A percentile compares a stretch with the other conserved stretches of the same genome.
Evolutionary conservation across 2,113 vertebrate genomes (phyloP).

Genomic region (Clinocottus analis): DNA sequence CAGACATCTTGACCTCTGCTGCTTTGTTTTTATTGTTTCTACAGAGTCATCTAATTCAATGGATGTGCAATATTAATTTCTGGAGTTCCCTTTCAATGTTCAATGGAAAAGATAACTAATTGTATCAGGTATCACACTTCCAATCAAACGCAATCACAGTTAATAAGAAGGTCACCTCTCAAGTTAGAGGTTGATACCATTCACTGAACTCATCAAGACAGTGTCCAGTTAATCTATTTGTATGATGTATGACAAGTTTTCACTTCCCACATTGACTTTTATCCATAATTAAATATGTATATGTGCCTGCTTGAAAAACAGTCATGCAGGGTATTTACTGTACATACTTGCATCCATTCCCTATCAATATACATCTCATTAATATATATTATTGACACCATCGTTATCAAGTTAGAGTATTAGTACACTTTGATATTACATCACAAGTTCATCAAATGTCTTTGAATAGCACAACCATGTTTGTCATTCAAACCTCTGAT

Average conservation of each 20-base stretch:
- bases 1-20: rapidly evolving
- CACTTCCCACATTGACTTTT: constrained; percentile 37
- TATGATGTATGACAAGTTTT: constrained; percentile 25
- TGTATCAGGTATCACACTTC: constrained; percentile 11
- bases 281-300: constrained; percentile 29
- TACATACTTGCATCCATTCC: constrained; percentile 59
- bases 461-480: constrained; percentile 63
- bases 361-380: constrained; percentile 67
- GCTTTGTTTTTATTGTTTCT: background rate
- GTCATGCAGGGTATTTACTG: constrained; percentile 69
- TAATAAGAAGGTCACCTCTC: constrained; percentile 10
- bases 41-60: background rate
- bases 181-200: constrained; percentile 7
- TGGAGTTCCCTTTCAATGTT: background rate
- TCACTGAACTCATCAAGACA: constrained; percentile 54
- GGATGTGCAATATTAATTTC: background rate
- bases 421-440: constrained; percentile 71
- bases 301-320: constrained; percentile 45
- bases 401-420: constrained; percentile 70
- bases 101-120: background rate
- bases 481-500: constrained; percentile 61
- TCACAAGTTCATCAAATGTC: constrained; percentile 59
- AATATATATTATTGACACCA: constrained; percentile 71
- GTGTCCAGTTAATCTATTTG: constrained; percentile 35
- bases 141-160: background rate